phyloP scores from a whole-genome alignment of 1,140 invertebrate species.

The fruit fly (Drosophila melanogaster) region DNA sequence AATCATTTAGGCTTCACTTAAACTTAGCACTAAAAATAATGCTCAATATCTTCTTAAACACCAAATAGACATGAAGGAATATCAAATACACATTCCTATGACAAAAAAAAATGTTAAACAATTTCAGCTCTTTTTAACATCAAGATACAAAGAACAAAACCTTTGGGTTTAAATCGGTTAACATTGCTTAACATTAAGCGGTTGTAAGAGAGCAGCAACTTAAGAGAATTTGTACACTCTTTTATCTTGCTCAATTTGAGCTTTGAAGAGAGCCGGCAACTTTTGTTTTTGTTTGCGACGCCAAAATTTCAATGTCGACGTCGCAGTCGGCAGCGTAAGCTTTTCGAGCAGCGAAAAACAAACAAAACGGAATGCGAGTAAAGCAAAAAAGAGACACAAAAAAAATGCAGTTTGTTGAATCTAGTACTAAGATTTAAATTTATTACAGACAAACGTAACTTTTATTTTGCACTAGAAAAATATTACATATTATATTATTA shows the following conservation, averaged over 20 bases:
- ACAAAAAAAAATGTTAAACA: no score
- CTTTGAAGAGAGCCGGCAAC: slow-evolving; percentile 42
- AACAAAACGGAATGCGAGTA: neutral
- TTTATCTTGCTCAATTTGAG: no score
- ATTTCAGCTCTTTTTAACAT: neutral
- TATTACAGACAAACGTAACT: no score
- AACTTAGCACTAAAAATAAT: no score
- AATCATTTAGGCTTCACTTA: no score
- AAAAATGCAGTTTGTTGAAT: neutral
- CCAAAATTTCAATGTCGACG: slow-evolving; percentile 72
- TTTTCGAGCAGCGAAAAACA: slow-evolving; percentile 1
- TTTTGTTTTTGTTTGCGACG: slow-evolving; percentile 67
- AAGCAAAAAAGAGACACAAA: neutral
- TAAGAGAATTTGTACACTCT: no score
- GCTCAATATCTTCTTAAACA: no score
- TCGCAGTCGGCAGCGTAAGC: slow-evolving; percentile 37
- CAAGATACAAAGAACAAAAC: neutral
- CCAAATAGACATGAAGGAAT: no score
- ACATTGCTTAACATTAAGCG: neutral
- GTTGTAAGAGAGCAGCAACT: neutral
- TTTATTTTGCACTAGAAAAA: no score
- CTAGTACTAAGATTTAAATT: no score
- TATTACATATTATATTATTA: no score
- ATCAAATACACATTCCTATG: no score
- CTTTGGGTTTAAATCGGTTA: neutral